phyloP scores from a whole-genome alignment of 1,140 invertebrate genomes.

The Formica exsecta region DNA sequence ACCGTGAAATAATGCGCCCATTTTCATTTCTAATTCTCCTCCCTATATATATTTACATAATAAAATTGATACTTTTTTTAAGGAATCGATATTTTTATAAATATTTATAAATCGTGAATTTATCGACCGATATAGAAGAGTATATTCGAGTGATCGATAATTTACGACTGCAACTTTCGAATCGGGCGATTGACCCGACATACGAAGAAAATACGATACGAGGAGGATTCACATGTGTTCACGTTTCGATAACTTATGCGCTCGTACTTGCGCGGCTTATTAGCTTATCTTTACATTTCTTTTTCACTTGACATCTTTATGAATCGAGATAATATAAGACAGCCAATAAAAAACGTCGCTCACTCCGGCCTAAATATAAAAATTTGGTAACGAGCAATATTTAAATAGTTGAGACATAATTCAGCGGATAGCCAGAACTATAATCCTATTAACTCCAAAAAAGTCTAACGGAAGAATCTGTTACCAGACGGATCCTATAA shows the following conservation, averaged over 20 bases:
- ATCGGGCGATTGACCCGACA: constrained; percentile 5
- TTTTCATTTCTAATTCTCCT: neutral
- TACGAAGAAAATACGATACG: constrained; percentile 19
- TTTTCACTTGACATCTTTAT: constrained; percentile 12
- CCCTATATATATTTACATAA: neutral
- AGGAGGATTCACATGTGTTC: neutral
- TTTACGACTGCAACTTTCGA: constrained; percentile 53
- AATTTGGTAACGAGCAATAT: constrained; percentile 7
- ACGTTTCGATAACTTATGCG: neutral
- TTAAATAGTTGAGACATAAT: constrained; percentile 9
- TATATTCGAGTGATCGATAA: neutral
- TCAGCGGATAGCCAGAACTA: neutral
- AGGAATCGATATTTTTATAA: neutral
- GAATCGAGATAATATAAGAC: constrained; percentile 31
- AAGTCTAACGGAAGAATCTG: neutral
- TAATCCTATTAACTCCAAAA: neutral
- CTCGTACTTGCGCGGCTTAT: neutral
- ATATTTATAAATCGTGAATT: neutral
- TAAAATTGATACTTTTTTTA: neutral
- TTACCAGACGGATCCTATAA: neutral
- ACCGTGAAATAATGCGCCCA: neutral
- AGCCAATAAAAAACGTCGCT: constrained; percentile 27
- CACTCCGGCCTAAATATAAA: neutral
- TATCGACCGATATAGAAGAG: neutral
- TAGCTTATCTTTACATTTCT: constrained; percentile 2